These are phyloP conservation scores for Dolichomitus sp. DNA, from an alignment of 2,888 invertebrate species.

Conservation along the genomic window DNA sequence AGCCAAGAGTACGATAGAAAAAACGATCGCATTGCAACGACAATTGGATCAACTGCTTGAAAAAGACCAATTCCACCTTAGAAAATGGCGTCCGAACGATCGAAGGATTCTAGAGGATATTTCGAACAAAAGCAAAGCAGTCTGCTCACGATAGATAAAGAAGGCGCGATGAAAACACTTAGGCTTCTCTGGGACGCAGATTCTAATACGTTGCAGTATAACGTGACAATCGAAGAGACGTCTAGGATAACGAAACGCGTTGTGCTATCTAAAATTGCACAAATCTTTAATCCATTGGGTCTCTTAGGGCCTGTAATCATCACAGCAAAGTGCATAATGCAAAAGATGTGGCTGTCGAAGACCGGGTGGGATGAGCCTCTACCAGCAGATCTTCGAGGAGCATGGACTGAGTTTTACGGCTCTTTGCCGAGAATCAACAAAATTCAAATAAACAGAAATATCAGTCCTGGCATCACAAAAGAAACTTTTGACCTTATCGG, in stretches of 20 bases:
- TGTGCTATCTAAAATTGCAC: conserved; percentile 66
- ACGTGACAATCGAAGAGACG: conserved; percentile 11
- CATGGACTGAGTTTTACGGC: conserved; percentile 16
- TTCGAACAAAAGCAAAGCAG: neutral
- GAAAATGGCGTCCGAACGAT: conserved; percentile 69
- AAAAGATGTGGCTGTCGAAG: conserved; percentile 59
- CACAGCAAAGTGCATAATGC: conserved; percentile 64
- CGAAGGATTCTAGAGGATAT: conserved; percentile 1
- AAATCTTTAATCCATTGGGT: conserved; percentile 73
- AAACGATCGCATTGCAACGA: conserved; percentile 36
- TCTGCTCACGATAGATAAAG: conserved; percentile 27
- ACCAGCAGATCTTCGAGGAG: conserved; percentile 1
- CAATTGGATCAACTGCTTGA: conserved; percentile 17
- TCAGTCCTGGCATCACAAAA: too few relatives aligned
- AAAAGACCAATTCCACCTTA: conserved; percentile 45
- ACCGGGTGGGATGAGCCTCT: conserved; percentile 72
- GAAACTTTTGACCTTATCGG: conserved; percentile 56
- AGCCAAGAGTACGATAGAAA: conserved; percentile 53
- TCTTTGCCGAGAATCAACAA: conserved; percentile 7
- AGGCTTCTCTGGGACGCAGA: conserved; percentile 52
- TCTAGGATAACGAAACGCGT: neutral
- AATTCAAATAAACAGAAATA: too few relatives aligned
- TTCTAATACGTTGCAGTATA: conserved; percentile 47
- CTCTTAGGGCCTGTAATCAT: conserved; percentile 70
- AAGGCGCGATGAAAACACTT: conserved; percentile 36